These are phyloP conservation scores for Drosophila setosimentum DNA, from an alignment of 2,888 invertebrate genomes.

Conservation along the genomic window DNA sequence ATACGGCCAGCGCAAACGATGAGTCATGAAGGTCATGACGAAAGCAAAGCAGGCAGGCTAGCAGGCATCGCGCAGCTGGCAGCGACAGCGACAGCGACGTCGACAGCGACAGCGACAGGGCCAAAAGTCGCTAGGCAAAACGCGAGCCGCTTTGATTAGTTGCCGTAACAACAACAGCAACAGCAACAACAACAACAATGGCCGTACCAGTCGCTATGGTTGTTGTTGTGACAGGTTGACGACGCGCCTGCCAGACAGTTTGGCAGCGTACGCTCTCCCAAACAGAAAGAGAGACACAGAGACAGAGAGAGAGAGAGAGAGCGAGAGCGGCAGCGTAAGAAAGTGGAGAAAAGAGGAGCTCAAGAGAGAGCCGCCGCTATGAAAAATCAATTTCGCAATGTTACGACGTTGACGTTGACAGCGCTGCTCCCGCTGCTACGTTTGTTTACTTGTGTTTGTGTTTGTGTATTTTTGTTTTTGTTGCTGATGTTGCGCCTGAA, in stretches of 20 bases:
- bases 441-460: slow-evolving; percentile 51
- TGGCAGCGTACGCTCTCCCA: slow-evolving; percentile 65
- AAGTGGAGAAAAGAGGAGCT: slow-evolving; percentile 6
- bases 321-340: slow-evolving; percentile 12
- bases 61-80: slow-evolving; percentile 28
- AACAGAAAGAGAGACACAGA: slow-evolving; percentile 1
- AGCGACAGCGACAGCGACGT: slow-evolving; percentile 25
- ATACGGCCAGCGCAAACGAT: slow-evolving; percentile 74
- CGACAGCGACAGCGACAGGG: slow-evolving; percentile 41
- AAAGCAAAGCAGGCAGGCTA: slow-evolving; percentile 63
- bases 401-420: slow-evolving; percentile 59
- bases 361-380: slow-evolving; percentile 49
- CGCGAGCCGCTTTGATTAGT: slow-evolving; percentile 71
- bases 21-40: slow-evolving; percentile 86
- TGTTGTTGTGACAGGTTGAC: slow-evolving; percentile 66
- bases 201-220: slow-evolving; percentile 19
- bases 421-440: slow-evolving; percentile 26
- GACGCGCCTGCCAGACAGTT: slow-evolving; percentile 75
- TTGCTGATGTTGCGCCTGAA: slow-evolving; percentile 47
- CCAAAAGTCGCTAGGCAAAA: slow-evolving; percentile 61
- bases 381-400: slow-evolving; percentile 84
- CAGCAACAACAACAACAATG: slow-evolving; percentile 32
- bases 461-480: slow-evolving; percentile 21
- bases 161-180: slow-evolving; percentile 38
- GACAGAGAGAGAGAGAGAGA: slow-evolving; percentile 6